Percentiles rank a stretch among this genome's conserved stretches.
phyloP scores from a whole-genome alignment of 1,140 invertebrate genomes.

The Leptonema lineaticorne region DNA sequence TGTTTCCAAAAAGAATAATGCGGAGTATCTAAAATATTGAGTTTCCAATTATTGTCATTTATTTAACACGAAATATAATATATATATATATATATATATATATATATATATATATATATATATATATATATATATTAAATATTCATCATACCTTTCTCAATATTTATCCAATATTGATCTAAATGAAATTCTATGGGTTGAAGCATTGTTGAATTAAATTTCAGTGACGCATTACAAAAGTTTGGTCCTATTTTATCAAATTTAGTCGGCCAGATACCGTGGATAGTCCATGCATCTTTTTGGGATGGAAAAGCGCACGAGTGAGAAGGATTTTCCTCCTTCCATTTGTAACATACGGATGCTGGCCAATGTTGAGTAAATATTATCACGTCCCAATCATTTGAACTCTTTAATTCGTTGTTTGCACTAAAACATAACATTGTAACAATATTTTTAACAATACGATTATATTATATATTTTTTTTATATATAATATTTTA shows the following conservation, averaged over 20 bases:
- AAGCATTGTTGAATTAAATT: conserved; percentile 64
- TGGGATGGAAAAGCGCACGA: conserved; percentile 64
- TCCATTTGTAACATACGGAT: conserved; percentile 72
- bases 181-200: conserved; percentile 62
- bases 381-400: conserved; percentile 72
- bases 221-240: conserved; percentile 67
- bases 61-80: not conserved
- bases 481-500: not conserved
- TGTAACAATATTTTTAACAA: too few species aligned
- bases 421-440: conserved; percentile 38
- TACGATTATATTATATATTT: too few species aligned
- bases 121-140: not conserved
- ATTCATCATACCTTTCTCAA: conserved; percentile 57
- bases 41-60: too few species aligned
- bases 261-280: conserved; percentile 82
- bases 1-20: conserved; percentile 73
- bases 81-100: not conserved
- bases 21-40: conserved; percentile 49
- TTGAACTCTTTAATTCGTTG: conserved; percentile 18
- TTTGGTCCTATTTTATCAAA: conserved; percentile 63
- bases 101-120: not conserved
- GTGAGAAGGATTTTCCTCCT: conserved; percentile 59
- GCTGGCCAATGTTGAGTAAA: conserved; percentile 82
- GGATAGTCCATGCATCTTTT: conserved; percentile 71
- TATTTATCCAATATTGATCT: conserved; percentile 70